These are phyloP conservation scores for Dinothrombium tinctorium DNA, from an alignment of 1,140 invertebrate species.

Conservation along the genomic window DNA sequence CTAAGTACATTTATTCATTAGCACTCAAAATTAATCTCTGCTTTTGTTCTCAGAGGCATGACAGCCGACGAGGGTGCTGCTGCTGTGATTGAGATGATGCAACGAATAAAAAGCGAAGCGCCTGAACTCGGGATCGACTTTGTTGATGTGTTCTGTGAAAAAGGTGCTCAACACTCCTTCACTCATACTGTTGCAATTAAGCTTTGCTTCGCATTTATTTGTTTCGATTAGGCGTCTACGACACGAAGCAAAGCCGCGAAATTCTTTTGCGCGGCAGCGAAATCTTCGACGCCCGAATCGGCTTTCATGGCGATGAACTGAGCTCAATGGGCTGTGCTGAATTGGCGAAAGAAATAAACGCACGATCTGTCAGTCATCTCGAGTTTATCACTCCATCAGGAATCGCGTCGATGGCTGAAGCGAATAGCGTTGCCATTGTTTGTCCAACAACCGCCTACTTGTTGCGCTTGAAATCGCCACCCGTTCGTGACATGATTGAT, in stretches of 20 bases:
- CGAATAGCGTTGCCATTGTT: conserved; percentile 30
- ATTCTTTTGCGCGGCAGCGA: conserved; percentile 30
- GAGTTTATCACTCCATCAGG: conserved; percentile 33
- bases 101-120: too few relatives aligned
- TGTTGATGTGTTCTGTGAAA: too few relatives aligned
- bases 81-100: too few relatives aligned
- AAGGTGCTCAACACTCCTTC: too few relatives aligned
- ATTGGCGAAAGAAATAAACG: conserved; percentile 32
- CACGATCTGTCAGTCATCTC: conserved; percentile 35
- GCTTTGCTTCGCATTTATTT: too few relatives aligned
- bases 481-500: conserved; percentile 34
- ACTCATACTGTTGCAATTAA: too few relatives aligned
- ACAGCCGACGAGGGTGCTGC: too few relatives aligned
- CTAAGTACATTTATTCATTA: too few relatives aligned
- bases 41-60: too few relatives aligned
- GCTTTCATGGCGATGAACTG: conserved; percentile 40
- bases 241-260: conserved; percentile 21
- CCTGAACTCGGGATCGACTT: too few relatives aligned
- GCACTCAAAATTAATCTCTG: too few relatives aligned
- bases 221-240: too few relatives aligned
- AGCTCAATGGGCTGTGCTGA: conserved; percentile 29
- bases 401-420: conserved; percentile 29
- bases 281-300: conserved; percentile 25
- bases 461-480: conserved; percentile 30
- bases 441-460: conserved; percentile 38